Evolutionary conservation across 1,140 invertebrate species (phyloP).

Genomic region (Drosophila rufa): DNA sequence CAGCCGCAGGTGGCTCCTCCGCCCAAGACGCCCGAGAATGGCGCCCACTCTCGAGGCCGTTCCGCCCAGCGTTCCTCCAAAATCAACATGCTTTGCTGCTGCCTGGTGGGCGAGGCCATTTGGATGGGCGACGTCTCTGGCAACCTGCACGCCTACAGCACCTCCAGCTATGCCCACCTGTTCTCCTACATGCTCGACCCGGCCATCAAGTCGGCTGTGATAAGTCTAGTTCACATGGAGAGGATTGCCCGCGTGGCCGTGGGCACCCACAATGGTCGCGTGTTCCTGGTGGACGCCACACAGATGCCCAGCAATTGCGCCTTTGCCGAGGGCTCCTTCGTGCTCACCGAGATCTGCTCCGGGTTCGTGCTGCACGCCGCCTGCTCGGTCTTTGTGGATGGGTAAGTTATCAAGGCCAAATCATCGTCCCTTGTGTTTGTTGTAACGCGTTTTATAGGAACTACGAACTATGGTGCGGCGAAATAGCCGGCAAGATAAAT

Average conservation of each 20-base stretch:
- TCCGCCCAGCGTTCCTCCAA: constrained; percentile 68
- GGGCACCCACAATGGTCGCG: constrained; percentile 90
- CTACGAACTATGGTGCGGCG: constrained; percentile 91
- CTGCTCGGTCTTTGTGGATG: constrained; percentile 85
- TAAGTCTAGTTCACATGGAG: constrained; percentile 88
- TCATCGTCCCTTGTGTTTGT: not conserved
- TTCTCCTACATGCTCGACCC: constrained; percentile 87
- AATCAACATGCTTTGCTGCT: constrained; percentile 85
- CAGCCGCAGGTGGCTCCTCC: constrained; percentile 60
- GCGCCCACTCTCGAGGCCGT: constrained; percentile 47
- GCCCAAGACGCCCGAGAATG: constrained; percentile 62
- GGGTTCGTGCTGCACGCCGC: constrained; percentile 88
- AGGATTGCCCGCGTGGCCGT: constrained; percentile 90
- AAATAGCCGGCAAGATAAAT: constrained; percentile 90
- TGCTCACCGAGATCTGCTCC: constrained; percentile 91
- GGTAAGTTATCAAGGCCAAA: constrained; percentile 69
- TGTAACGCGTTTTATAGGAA: constrained; percentile 72
- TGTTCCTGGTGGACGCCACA: constrained; percentile 90
- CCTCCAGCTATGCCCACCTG: constrained; percentile 86
- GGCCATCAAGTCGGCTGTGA: constrained; percentile 87
- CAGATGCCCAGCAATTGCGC: constrained; percentile 87
- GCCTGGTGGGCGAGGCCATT: constrained; percentile 88
- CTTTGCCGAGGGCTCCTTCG: constrained; percentile 90
- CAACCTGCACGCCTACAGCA: constrained; percentile 91
- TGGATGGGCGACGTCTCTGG: constrained; percentile 95